These are phyloP conservation scores for Paralichthys olivaceus DNA, from an alignment of 2,113 vertebrate genomes.

Conservation along the genomic window DNA sequence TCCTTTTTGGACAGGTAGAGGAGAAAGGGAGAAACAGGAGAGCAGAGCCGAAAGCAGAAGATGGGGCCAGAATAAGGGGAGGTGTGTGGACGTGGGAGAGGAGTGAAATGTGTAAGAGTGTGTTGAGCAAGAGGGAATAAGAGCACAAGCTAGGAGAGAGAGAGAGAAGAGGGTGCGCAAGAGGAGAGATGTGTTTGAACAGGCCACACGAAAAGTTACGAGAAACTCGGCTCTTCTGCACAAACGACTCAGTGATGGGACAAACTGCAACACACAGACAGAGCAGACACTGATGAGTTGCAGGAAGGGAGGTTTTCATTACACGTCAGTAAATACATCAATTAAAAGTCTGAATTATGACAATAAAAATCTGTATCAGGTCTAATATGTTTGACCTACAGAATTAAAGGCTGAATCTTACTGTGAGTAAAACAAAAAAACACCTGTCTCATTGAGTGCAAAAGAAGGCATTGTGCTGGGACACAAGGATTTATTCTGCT, in stretches of 20 bases:
- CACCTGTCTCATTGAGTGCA: background rate
- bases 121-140: conserved; percentile 46
- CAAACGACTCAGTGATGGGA: conserved; percentile 29
- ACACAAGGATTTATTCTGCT: conserved; percentile 39
- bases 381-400: background rate
- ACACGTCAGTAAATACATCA: too few relatives aligned
- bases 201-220: conserved; percentile 34
- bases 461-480: conserved; percentile 26
- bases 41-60: conserved; percentile 3
- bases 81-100: conserved; percentile 12
- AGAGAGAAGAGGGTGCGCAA: conserved; percentile 9
- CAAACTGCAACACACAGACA: conserved; percentile 53
- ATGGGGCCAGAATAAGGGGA: conserved; percentile 37
- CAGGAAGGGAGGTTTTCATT: background rate
- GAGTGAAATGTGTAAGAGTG: conserved; percentile 11
- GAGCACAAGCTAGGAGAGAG: background rate
- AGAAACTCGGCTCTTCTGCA: conserved; percentile 54
- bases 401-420: background rate
- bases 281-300: conserved; percentile 11
- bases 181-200: conserved; percentile 40
- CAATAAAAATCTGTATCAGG: background rate
- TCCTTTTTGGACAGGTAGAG: conserved; percentile 20
- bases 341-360: background rate
- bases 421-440: background rate
- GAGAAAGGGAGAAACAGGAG: conserved; percentile 11